Base-by-base conservation (phyloP, 2,888 invertebrate genomes). In the Meteorus colon region DNA sequence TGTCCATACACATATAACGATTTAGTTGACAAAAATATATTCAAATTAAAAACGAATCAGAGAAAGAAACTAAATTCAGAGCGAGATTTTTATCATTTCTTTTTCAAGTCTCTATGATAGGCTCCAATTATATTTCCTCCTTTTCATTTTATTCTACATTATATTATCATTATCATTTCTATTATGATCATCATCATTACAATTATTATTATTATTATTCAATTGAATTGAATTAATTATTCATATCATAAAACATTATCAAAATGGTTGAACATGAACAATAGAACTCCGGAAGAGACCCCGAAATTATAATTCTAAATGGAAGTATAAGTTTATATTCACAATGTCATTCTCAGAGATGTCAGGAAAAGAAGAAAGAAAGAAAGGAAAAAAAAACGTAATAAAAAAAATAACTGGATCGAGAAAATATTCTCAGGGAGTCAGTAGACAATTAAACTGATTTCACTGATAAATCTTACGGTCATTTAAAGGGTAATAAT, bases 381-480 rank as follows among this genome's bases (percentile, higher is more conserved):
- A 55, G 4, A 55, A 67, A 65, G 41, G 16, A 10, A 45, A 19
- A 55, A 41, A 59, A 67, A 66, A 55, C 37, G 34, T 51, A 63
- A 31, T 51, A 65, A 73, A 27, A 27, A 45, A 74, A 74, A 68
- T 62, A 62, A 62, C 59, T 60, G 24, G 41, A 67, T 12, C 19
- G 29, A 51, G 63, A 62, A 37, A 68, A 74, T 59, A 68, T 73
- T 66, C 48, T 60, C 74, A 68, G 48, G 68, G 68, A 74, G 16
- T 68, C 4, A 29, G 8, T 34, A 62, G 31, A 62, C 62, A 65
- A 65, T 65, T 37, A 41, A 65, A 31, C 31, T 27, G 41, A 19
- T 48, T n/a, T 45, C 27, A 29, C 16, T n/a, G 41, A 65, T 37
- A 65, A 24, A 14, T 48, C 48, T 48, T 29, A 5, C 27, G 16